These are phyloP conservation scores for Lycaon pictus DNA, from an alignment of 2,113 vertebrate species.

Conservation along the genomic window DNA sequence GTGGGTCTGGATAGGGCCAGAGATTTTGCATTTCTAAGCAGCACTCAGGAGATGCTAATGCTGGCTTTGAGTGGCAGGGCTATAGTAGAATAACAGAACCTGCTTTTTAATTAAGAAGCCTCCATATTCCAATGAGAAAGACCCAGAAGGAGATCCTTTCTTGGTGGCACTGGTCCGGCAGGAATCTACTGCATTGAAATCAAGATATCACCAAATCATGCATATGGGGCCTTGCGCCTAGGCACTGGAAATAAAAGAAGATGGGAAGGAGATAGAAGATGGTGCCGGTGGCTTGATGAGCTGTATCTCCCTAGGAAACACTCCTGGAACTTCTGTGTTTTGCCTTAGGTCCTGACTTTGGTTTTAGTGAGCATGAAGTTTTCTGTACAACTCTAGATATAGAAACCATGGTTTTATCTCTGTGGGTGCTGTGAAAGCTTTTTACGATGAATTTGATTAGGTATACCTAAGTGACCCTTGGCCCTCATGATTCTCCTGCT, in stretches of 20 bases:
- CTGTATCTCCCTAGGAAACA: background rate
- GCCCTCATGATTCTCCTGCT: background rate
- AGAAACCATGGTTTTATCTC: slow-evolving; percentile 22
- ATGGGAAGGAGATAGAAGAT: background rate
- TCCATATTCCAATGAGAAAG: background rate
- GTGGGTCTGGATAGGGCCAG: background rate
- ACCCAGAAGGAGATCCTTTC: background rate
- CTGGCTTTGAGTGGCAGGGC: background rate
- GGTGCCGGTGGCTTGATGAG: background rate
- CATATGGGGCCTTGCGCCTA: background rate
- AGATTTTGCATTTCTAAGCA: background rate
- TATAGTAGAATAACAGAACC: background rate
- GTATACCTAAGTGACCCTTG: background rate
- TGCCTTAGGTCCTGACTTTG: slow-evolving; percentile 8
- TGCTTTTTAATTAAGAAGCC: background rate
- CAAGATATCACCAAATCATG: background rate
- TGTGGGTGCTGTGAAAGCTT: background rate
- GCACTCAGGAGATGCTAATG: background rate
- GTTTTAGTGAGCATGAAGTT: slow-evolving; percentile 46
- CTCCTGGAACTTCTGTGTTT: background rate
- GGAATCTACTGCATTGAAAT: background rate
- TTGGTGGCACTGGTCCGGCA: background rate
- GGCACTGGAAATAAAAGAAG: background rate
- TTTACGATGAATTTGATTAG: slow-evolving; percentile 8
- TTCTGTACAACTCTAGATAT: background rate